Conservation (phyloP, 2,797 vertebrate genomes). For the Eulemur rubriventer region DNA sequence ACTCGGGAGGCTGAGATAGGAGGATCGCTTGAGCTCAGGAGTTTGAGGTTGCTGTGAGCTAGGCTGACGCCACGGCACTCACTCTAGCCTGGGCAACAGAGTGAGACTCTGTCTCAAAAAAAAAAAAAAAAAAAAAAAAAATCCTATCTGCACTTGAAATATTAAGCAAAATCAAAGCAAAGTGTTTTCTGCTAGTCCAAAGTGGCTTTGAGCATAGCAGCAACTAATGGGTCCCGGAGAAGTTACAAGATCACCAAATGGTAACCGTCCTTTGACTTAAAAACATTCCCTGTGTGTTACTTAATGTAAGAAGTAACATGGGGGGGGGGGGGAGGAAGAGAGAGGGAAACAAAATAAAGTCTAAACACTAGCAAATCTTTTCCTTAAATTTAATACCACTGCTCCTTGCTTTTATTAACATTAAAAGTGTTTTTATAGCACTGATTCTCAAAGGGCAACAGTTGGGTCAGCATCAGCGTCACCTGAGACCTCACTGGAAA, state of each 20-base stretch:
- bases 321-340: not conserved
- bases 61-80: no score
- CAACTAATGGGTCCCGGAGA: not conserved
- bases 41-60: no score
- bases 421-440: not conserved
- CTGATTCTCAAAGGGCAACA: not conserved
- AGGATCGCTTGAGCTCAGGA: no score
- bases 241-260: not conserved
- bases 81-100: no score
- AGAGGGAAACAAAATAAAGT: not conserved
- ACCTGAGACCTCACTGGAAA: not conserved
- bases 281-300: not conserved
- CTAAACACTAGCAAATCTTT: not conserved
- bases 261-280: slow-evolving; percentile 16
- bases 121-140: no score
- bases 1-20: no score
- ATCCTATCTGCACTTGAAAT: slow-evolving; percentile 70
- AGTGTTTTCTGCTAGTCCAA: slow-evolving; percentile 45
- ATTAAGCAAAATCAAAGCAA: slow-evolving; percentile 72
- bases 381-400: not conserved
- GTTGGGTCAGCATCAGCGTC: not conserved
- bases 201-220: slow-evolving; percentile 37
- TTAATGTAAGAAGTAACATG: not conserved
- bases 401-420: not conserved
- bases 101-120: no score